A percentile compares a stretch with the other conserved stretches of the same genome.
Conservation (phyloP, 1,140 invertebrate genomes). For the Odontomachus brunneus region DNA sequence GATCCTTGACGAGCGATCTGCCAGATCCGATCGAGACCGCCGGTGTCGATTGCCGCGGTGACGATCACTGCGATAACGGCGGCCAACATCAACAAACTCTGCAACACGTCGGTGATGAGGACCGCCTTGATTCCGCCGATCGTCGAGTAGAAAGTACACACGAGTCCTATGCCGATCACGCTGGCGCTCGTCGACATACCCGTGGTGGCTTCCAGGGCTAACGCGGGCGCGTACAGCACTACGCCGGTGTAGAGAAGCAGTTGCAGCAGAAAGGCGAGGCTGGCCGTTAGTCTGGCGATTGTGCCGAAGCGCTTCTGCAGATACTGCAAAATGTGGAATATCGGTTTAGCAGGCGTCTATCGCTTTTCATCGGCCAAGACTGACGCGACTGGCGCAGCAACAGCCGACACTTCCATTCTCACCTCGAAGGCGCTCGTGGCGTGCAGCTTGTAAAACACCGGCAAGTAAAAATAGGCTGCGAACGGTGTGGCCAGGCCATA, state of each 20-base stretch:
- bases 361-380: no score
- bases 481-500: constrained; percentile 93
- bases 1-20: constrained; percentile 87
- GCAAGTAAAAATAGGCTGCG: constrained; percentile 93
- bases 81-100: constrained; percentile 91
- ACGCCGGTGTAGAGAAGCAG: constrained; percentile 97
- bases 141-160: constrained; percentile 95
- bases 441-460: constrained; percentile 94
- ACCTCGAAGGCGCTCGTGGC: constrained; percentile 95
- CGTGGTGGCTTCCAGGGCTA: constrained; percentile 95
- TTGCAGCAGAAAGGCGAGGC: constrained; percentile 91
- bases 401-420: background rate
- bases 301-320: constrained; percentile 92
- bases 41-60: constrained; percentile 88
- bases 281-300: constrained; percentile 89
- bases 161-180: constrained; percentile 91
- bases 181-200: constrained; percentile 90
- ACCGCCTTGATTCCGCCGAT: constrained; percentile 96
- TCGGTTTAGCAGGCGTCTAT: background rate
- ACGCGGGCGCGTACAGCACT: constrained; percentile 95
- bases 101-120: constrained; percentile 94
- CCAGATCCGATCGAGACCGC: constrained; percentile 89
- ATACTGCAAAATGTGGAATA: constrained; percentile 87
- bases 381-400: no score
- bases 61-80: constrained; percentile 92